Evolutionary conservation across 1,140 invertebrate species (phyloP).

Genomic region (Dinothrombium tinctorium): DNA sequence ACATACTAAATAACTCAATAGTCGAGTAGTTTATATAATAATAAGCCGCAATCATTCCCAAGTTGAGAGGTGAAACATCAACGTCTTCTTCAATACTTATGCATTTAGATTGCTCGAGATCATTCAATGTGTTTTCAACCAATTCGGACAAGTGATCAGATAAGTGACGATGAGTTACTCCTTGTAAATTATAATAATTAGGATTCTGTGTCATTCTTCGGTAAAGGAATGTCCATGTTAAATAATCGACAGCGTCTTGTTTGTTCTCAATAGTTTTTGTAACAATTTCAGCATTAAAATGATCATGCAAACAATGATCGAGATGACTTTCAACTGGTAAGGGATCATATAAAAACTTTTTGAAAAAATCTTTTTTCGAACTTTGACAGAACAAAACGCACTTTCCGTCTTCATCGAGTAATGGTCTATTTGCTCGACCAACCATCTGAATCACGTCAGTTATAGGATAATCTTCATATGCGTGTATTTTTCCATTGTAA

Average conservation of each 20-base stretch:
- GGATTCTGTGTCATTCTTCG: conserved; percentile 92
- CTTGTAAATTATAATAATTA: conserved; percentile 94
- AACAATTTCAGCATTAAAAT: conserved; percentile 98
- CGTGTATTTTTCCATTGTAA: conserved; percentile 73
- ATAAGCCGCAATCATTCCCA: conserved; percentile 99
- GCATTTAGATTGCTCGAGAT: conserved; percentile 92
- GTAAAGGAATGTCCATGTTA: conserved; percentile 98
- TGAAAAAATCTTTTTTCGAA: conserved; percentile 96
- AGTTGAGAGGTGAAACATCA: conserved; percentile 79
- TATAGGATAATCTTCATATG: conserved; percentile 91
- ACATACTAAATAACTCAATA: conserved; percentile 94
- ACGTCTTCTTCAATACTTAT: conserved; percentile 95
- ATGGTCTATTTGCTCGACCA: conserved; percentile 63
- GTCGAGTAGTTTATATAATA: conserved; percentile 99
- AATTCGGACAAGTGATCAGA: conserved; percentile 96
- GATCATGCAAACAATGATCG: conserved; percentile 91
- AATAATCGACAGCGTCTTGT: conserved; percentile 96
- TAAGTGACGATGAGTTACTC: conserved; percentile 77
- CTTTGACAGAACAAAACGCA: conserved; percentile 90
- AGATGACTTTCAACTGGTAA: conserved; percentile 91
- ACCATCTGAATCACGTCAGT: conserved; percentile 96
- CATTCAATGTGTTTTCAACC: conserved; percentile 81
- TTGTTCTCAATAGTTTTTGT: conserved; percentile 99
- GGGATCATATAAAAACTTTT: conserved; percentile 93
- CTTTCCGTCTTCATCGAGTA: conserved; percentile 77